Percentiles rank a stretch among this genome's conserved stretches.
phyloP scores from a whole-genome alignment of 2,797 vertebrate genomes.

The Smutsia temminckii region DNA sequence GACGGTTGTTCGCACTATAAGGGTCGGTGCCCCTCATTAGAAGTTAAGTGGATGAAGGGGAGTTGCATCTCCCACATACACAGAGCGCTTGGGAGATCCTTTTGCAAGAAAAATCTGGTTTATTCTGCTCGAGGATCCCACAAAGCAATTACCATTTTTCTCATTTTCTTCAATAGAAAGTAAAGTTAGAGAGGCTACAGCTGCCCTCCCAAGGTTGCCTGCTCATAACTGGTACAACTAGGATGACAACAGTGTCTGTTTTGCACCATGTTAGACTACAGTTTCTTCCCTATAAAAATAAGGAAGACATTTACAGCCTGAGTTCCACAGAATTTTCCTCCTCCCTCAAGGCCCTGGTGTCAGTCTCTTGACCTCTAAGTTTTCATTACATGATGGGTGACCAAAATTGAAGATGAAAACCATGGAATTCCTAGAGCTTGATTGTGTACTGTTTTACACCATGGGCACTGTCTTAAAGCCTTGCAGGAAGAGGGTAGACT shows the following conservation, averaged over 20 bases:
- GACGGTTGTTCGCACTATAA: background rate
- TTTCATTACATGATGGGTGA: background rate
- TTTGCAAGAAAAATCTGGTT: background rate
- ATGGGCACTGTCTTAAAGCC: background rate
- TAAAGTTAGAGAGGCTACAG: background rate
- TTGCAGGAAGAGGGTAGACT: fast-evolving
- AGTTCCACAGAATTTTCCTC: background rate
- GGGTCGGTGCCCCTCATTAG: too few relatives aligned
- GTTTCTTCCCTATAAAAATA: background rate
- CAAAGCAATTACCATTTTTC: background rate
- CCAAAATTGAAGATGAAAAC: background rate
- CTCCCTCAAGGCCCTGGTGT: background rate
- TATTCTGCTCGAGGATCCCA: background rate
- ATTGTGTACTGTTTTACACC: fast-evolving
- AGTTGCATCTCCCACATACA: background rate
- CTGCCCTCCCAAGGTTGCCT: background rate
- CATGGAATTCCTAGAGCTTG: background rate
- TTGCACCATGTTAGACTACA: background rate
- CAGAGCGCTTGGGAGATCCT: background rate
- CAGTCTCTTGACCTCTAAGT: background rate
- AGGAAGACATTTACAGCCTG: background rate
- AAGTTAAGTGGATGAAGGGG: background rate
- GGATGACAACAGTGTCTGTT: fast-evolving
- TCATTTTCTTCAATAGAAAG: background rate
- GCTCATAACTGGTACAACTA: fast-evolving